These are phyloP conservation scores for Achroia grisella DNA, from an alignment of 1,140 invertebrate genomes.

Conservation along the genomic window DNA sequence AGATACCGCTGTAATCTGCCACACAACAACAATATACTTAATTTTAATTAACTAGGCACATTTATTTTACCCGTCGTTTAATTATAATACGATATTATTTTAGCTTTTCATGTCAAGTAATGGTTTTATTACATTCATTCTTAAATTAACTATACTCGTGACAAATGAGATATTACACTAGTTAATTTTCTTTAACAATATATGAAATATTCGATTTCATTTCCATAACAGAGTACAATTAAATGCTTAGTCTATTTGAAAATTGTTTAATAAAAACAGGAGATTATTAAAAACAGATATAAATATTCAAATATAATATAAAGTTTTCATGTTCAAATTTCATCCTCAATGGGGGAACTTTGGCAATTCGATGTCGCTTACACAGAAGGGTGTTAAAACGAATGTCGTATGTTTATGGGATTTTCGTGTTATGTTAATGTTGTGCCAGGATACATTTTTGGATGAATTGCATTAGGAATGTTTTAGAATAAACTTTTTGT, in stretches of 20 bases:
- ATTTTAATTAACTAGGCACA: conserved; percentile 38
- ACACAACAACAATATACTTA: conserved; percentile 35
- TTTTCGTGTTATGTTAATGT: conserved; percentile 65
- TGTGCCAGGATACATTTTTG: conserved; percentile 6
- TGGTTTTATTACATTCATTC: no score
- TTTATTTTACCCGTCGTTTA: conserved; percentile 24
- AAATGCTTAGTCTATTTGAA: no score
- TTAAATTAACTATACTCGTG: no score
- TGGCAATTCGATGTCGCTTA: conserved; percentile 26
- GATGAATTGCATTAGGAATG: conserved; percentile 4
- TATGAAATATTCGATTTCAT: no score
- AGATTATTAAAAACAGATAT: no score
- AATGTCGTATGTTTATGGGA: conserved; percentile 67
- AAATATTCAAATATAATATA: no score
- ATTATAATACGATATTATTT: conserved; percentile 10
- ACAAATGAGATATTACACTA: background rate
- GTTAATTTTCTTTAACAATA: background rate
- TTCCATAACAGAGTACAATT: no score
- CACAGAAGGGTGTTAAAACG: conserved; percentile 51
- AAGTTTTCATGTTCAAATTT: background rate
- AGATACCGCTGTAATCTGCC: conserved; percentile 29
- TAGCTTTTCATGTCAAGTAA: no score
- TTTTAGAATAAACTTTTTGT: no score
- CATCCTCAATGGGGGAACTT: conserved; percentile 28
- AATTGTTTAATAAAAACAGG: no score